Evolutionary conservation across 1,140 invertebrate genomes (phyloP).

Genomic region (Oryctes rhinoceros): DNA sequence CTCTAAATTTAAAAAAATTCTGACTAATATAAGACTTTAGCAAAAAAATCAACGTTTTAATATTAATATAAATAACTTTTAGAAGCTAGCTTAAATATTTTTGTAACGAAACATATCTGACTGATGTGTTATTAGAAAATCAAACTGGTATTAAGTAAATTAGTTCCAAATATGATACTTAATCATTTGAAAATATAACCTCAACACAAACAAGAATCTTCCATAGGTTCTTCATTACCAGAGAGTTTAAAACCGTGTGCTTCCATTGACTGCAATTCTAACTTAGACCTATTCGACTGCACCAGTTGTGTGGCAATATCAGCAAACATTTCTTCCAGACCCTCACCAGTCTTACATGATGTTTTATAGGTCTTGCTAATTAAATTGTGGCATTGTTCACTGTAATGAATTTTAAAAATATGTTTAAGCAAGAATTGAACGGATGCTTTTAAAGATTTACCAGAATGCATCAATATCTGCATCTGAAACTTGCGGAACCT

Average conservation of each 20-base stretch:
- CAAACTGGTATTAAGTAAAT: not conserved
- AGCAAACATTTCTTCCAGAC: conserved; percentile 89
- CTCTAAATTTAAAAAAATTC: not conserved
- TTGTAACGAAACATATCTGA: too few species aligned
- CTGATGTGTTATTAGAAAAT: too few species aligned
- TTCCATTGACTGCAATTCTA: conserved; percentile 82
- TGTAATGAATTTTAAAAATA: conserved; percentile 61
- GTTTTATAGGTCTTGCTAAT: conserved; percentile 90
- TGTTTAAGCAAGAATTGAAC: not conserved
- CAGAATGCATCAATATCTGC: conserved; percentile 91
- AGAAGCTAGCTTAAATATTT: too few species aligned
- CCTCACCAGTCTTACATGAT: conserved; percentile 88
- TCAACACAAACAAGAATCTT: conserved; percentile 58
- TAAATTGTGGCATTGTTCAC: conserved; percentile 90
- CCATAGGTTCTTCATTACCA: conserved; percentile 67
- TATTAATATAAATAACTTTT: too few species aligned
- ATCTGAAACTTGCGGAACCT: conserved; percentile 81
- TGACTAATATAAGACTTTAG: not conserved
- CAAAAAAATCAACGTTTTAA: too few species aligned
- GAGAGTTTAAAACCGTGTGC: conserved; percentile 81
- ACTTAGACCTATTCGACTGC: conserved; percentile 79
- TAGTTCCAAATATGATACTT: not conserved
- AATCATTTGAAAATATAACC: conserved; percentile 24
- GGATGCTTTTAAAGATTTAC: conserved; percentile 61
- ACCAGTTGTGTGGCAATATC: conserved; percentile 84